Evolutionary conservation across 2,797 vertebrate genomes (phyloP).

Genomic region (Chaenodraco wilsoni): DNA sequence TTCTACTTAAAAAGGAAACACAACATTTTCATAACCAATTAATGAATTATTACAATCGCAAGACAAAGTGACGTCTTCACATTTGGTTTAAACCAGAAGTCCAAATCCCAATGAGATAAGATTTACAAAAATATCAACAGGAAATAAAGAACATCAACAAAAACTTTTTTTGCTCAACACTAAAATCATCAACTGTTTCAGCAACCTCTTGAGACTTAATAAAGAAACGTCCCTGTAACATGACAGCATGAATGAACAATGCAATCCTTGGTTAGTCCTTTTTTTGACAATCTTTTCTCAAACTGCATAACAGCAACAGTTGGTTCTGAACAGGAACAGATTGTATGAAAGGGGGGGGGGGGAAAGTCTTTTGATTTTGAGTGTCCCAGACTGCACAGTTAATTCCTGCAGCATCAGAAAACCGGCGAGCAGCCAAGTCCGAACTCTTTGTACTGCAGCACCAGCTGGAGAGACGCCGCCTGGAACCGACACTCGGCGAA

Average conservation of each 20-base stretch:
- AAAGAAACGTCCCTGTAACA: conserved; percentile 28
- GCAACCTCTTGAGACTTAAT: conserved; percentile 14
- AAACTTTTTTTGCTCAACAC: conserved; percentile 1
- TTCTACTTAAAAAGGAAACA: background rate
- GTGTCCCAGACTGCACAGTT: conserved; percentile 43
- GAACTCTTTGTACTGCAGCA: conserved; percentile 33
- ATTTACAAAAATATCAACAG: background rate
- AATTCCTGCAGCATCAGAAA: conserved; percentile 47
- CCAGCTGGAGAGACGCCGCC: conserved; percentile 47
- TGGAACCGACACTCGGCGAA: conserved; percentile 47
- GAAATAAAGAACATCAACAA: background rate
- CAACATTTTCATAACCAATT: background rate
- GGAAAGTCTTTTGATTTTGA: background rate
- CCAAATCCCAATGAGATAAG: conserved; percentile 7
- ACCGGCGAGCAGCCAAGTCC: conserved; percentile 43
- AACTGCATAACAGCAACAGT: conserved; percentile 25
- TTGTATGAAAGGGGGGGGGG: background rate
- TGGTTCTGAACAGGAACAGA: conserved; percentile 21
- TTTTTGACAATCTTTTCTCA: conserved; percentile 13
- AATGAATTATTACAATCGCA: background rate
- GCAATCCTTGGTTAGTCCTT: conserved; percentile 31
- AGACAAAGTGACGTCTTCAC: background rate
- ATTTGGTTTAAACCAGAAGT: background rate
- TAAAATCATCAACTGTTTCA: background rate
- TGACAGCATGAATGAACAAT: conserved; percentile 37